phyloP scores from a whole-genome alignment of 2,113 vertebrate genomes.

The Bombycilla garrulus region DNA sequence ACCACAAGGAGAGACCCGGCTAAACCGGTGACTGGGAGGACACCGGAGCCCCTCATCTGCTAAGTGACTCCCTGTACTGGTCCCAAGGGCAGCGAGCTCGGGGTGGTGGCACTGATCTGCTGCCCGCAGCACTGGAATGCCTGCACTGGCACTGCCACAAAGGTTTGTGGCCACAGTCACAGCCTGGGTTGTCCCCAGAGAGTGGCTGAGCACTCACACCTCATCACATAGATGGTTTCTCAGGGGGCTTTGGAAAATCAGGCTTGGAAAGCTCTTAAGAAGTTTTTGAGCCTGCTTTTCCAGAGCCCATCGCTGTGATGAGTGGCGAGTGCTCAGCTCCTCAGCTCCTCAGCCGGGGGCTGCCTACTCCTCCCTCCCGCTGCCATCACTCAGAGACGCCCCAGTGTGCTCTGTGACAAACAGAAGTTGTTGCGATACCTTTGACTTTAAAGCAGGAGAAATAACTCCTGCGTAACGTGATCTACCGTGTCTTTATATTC shows the following conservation, averaged over 20 bases:
- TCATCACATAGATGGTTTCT: background rate
- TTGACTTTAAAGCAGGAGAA: conserved; percentile 53
- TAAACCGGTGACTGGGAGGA: background rate
- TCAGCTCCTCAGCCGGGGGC: background rate
- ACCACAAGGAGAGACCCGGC: rapidly evolving
- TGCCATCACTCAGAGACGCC: background rate
- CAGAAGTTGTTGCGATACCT: conserved; percentile 7
- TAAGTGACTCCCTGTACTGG: background rate
- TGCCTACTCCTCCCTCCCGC: background rate
- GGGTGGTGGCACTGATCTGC: background rate
- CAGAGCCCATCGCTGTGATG: background rate
- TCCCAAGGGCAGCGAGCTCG: rapidly evolving
- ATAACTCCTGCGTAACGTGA: conserved; percentile 3
- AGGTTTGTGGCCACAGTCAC: rapidly evolving
- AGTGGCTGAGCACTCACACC: background rate
- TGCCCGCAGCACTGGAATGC: background rate
- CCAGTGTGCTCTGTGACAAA: conserved; percentile 32
- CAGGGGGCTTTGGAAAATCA: background rate
- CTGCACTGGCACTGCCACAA: background rate
- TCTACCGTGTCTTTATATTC: conserved; percentile 55
- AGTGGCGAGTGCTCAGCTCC: background rate
- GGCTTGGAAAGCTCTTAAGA: background rate
- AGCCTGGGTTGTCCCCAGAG: background rate
- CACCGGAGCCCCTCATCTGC: background rate
- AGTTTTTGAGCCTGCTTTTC: background rate